These are phyloP conservation scores for Todiramphus chloris DNA, from an alignment of 2,113 vertebrate species.

Conservation along the genomic window DNA sequence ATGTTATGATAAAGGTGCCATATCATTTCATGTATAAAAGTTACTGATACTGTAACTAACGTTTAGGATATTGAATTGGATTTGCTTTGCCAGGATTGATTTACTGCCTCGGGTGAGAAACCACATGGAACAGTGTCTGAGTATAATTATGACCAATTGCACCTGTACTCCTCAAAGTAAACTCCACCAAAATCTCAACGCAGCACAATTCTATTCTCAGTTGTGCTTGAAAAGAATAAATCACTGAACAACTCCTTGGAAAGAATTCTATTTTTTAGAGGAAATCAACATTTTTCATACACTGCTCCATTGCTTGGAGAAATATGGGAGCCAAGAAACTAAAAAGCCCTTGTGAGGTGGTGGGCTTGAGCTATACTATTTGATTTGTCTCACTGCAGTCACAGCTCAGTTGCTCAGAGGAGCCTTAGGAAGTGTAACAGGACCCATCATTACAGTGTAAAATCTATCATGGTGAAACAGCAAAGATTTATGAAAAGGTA, in stretches of 20 bases:
- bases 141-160: conserved; percentile 68
- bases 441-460: background rate
- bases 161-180: conserved; percentile 64
- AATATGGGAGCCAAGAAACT: conserved; percentile 6
- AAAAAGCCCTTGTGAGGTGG: background rate
- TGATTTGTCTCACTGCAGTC: background rate
- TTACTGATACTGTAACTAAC: conserved; percentile 46
- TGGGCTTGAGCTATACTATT: background rate
- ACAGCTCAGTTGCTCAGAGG: background rate
- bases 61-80: conserved; percentile 38
- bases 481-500: background rate
- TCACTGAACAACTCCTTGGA: conserved; percentile 14
- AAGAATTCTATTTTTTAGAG: conserved; percentile 52
- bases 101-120: conserved; percentile 71
- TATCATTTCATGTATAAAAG: background rate
- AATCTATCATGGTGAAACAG: background rate
- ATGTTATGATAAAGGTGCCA: background rate
- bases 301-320: background rate
- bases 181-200: conserved; percentile 54
- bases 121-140: conserved; percentile 46
- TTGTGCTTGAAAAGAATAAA: conserved; percentile 59
- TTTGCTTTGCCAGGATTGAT: conserved; percentile 60
- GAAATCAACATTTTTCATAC: conserved; percentile 50
- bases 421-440: background rate
- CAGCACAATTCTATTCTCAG: conserved; percentile 63